Evolutionary conservation across 2,888 invertebrate species (phyloP).

Genomic region (Dryobotodes eremita): DNA sequence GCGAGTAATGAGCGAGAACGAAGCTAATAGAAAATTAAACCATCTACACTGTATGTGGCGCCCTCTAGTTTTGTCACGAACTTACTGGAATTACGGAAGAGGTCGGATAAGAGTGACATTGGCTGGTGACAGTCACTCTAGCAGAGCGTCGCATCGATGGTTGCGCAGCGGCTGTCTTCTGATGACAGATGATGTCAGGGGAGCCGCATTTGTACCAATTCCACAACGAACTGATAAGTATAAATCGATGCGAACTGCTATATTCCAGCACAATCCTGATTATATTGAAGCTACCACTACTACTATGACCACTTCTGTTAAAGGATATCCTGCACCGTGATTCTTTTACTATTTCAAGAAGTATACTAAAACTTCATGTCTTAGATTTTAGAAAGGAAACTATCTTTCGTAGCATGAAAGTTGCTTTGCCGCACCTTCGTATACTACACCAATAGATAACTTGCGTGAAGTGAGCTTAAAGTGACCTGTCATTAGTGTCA

Average conservation of each 20-base stretch:
- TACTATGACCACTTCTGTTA: background rate
- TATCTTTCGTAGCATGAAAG: background rate
- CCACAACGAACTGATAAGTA: background rate
- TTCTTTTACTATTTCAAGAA: background rate
- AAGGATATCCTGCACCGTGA: background rate
- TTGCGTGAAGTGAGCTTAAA: too few species aligned
- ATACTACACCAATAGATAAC: too few species aligned
- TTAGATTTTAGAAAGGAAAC: background rate
- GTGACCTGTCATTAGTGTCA: too few species aligned
- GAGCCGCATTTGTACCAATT: background rate
- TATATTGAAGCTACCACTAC: background rate
- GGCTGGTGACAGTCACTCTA: background rate
- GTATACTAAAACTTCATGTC: background rate
- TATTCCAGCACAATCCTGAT: background rate
- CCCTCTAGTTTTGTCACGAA: background rate
- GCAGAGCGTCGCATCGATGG: background rate
- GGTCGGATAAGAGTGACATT: background rate
- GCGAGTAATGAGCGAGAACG: conserved; percentile 13
- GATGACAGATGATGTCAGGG: background rate
- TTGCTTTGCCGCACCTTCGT: background rate
- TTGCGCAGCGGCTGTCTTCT: background rate
- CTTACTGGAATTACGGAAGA: background rate
- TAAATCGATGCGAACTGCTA: background rate
- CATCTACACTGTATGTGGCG: background rate
- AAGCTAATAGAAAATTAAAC: background rate